phyloP scores from a whole-genome alignment of 2,888 invertebrate genomes.

The Endotricha flammealis region DNA sequence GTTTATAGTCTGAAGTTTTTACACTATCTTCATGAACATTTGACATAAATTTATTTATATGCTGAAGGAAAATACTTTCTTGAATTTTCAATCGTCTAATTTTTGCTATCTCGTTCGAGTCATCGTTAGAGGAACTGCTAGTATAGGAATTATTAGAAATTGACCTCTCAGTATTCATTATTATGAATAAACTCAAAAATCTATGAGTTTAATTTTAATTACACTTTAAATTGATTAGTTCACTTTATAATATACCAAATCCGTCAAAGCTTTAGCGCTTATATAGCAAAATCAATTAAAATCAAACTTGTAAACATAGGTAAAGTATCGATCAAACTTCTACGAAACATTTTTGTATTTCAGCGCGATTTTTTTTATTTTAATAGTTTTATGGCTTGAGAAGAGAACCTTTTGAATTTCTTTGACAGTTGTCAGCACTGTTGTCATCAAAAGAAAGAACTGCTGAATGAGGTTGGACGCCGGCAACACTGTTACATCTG shows the following conservation, averaged over 20 bases:
- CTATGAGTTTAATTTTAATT: too few species aligned
- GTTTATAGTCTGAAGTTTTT: constrained; percentile 26
- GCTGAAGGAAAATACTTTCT: constrained; percentile 46
- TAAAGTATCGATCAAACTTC: constrained; percentile 15
- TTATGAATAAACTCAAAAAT: too few species aligned
- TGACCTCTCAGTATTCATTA: background rate
- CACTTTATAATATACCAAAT: too few species aligned
- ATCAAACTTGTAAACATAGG: too few species aligned
- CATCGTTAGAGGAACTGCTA: constrained; percentile 18
- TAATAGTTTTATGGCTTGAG: background rate
- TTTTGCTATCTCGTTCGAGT: constrained; percentile 32
- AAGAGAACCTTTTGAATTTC: background rate
- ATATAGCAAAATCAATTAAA: too few species aligned
- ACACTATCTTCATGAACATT: constrained; percentile 19
- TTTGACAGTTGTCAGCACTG: too few species aligned
- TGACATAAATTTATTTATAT: constrained; percentile 24
- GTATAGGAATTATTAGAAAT: constrained; percentile 6
- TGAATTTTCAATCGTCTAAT: constrained; percentile 59
- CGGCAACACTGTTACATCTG: too few species aligned
- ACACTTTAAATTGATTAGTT: too few species aligned
- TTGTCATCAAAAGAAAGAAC: too few species aligned
- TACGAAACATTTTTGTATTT: constrained; percentile 1
- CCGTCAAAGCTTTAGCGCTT: too few species aligned
- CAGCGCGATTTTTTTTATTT: background rate
- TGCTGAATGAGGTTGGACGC: too few species aligned